Evolutionary conservation across 2,113 vertebrate genomes (phyloP).

Genomic region (Ammospiza caudacuta): DNA sequence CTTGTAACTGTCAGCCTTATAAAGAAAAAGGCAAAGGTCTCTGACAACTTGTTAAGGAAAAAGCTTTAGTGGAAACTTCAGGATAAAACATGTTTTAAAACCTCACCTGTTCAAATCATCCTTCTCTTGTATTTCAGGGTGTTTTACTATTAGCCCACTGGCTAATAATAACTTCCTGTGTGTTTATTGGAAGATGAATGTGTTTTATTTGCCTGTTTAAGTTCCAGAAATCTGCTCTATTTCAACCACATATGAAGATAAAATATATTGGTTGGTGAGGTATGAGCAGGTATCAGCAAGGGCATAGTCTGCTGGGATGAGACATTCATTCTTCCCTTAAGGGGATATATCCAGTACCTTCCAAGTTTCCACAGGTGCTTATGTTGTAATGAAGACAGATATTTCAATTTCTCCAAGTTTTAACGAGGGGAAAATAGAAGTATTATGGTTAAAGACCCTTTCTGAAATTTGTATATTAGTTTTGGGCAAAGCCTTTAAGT

Average conservation of each 20-base stretch:
- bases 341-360: constrained; percentile 6
- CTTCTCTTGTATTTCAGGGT: constrained; percentile 27
- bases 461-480: constrained; percentile 55
- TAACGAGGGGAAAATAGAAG: constrained; percentile 57
- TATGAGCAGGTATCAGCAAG: constrained; percentile 72
- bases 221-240: constrained; percentile 74
- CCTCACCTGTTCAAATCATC: constrained; percentile 61
- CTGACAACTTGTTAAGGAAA: background rate
- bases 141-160: constrained; percentile 58
- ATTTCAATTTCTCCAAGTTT: constrained; percentile 59
- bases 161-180: constrained; percentile 72
- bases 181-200: constrained; percentile 80
- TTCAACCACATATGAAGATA: constrained; percentile 79
- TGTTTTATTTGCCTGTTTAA: constrained; percentile 77
- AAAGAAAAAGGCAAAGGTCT: constrained; percentile 33
- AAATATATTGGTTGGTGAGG: constrained; percentile 73
- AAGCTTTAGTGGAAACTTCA: constrained; percentile 18
- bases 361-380: constrained; percentile 54
- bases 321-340: constrained; percentile 67
- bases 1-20: constrained; percentile 15
- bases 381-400: constrained; percentile 64
- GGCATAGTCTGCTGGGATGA: constrained; percentile 52
- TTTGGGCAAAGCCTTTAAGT: constrained; percentile 33
- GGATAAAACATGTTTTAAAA: background rate
- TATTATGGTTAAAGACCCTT: constrained; percentile 54